Conservation (phyloP, 2,888 invertebrate species). For the Ophioninae sp. region DNA sequence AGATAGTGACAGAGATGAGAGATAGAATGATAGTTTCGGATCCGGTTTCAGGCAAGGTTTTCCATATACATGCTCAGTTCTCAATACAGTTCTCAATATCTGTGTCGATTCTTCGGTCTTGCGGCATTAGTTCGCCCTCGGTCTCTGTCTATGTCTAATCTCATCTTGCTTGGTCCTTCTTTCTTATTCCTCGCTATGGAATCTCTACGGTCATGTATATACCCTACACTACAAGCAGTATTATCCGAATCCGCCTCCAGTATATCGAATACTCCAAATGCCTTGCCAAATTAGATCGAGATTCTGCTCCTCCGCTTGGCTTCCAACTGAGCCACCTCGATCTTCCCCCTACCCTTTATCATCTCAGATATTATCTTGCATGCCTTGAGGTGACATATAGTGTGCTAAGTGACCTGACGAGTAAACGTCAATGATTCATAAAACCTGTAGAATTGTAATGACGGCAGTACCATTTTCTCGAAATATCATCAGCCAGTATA, state of each 20-base stretch:
- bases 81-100: conserved; percentile 50
- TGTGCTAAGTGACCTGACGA: conserved; percentile 26
- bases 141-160: background rate
- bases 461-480: conserved; percentile 12
- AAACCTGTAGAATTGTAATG: conserved; percentile 19
- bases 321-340: background rate
- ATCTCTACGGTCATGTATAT: conserved; percentile 5
- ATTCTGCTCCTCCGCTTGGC: conserved; percentile 30
- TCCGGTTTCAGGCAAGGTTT: conserved; percentile 51
- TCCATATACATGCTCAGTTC: conserved; percentile 35
- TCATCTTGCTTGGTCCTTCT: background rate
- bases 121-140: conserved; percentile 44
- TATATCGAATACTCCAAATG: conserved; percentile 53
- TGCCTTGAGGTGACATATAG: conserved; percentile 33
- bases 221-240: conserved; percentile 17
- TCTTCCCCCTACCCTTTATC: background rate
- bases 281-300: conserved; percentile 58
- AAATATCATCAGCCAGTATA: conserved; percentile 13
- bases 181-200: background rate
- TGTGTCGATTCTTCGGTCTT: conserved; percentile 48
- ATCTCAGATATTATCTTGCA: conserved; percentile 22
- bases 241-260: conserved; percentile 40
- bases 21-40: conserved; percentile 30
- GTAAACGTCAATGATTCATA: conserved; percentile 20
- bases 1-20: background rate